Percentiles rank a stretch among this genome's conserved stretches.
Conservation (phyloP, 2,797 vertebrate species). For the Odontamblyopus lacepedii region DNA sequence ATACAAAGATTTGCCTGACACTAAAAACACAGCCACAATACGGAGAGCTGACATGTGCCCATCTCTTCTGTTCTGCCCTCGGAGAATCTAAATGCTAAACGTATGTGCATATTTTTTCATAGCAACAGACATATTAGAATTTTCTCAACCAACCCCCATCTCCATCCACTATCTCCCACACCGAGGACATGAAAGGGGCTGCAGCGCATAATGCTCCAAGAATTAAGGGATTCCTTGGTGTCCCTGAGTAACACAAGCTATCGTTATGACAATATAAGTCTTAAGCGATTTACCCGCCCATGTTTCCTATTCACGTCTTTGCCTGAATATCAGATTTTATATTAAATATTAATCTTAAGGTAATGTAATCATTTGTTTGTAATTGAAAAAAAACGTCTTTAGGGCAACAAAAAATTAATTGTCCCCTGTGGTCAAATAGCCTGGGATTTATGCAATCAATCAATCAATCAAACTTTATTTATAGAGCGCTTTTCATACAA, state of each 20-base stretch:
- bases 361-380: slow-evolving; percentile 59
- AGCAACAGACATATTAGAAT: slow-evolving; percentile 94
- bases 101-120: slow-evolving; percentile 99
- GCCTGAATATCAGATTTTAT: slow-evolving; percentile 42
- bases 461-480: too few species aligned
- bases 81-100: slow-evolving; percentile 96
- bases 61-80: slow-evolving; percentile 90
- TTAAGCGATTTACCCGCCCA: slow-evolving; percentile 85
- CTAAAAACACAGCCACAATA: slow-evolving; percentile 67
- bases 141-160: slow-evolving; percentile 77
- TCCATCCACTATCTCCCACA: slow-evolving; percentile 62
- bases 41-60: slow-evolving; percentile 85
- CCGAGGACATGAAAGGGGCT: slow-evolving; percentile 93
- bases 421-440: slow-evolving; percentile 4
- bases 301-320: slow-evolving; percentile 63
- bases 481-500: too few species aligned
- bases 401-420: slow-evolving; percentile 39
- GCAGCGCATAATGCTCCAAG: slow-evolving; percentile 94
- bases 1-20: slow-evolving; percentile 39
- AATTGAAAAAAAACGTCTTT: slow-evolving; percentile 45
- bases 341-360: slow-evolving; percentile 70
- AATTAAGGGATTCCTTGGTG: slow-evolving; percentile 94
- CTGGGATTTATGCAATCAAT: not conserved
- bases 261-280: slow-evolving; percentile 89
- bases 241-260: slow-evolving; percentile 88